Evolutionary conservation across 2,113 vertebrate genomes (phyloP), one percentile per base, ranked within the genome.

Genomic region (Colossoma macropomum): DNA sequence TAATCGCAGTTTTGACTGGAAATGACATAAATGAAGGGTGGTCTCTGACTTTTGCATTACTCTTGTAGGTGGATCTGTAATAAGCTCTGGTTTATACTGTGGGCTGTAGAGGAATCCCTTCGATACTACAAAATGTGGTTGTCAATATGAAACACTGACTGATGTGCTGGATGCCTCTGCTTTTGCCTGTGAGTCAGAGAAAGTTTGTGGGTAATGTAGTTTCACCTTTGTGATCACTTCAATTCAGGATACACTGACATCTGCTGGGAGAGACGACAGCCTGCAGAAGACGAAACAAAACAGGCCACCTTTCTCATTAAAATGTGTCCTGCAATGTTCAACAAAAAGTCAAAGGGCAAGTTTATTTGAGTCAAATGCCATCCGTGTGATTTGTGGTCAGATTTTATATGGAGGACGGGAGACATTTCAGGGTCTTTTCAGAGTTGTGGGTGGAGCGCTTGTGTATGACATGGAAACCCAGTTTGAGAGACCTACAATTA

Each of bases 401-500:
- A 70, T 48, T 70, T 79, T 69, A 54, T 25, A 27, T 28, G 34
- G 48, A 34, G 41, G 23, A 38, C 32, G n/a, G 23, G 63, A 52
- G 52, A 32, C 60, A 15, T 30, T 75, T 76, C 8, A 16, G 38
- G 6, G 11, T 38, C 32, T 66, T 6, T 12, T 38, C 66, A 9
- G 19, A 41, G 66, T 69, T 69, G 4, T 5, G 56, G 77, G 81
- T 81, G 48, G 66, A 73, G 81, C 70, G 11, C 70, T 56, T 80
- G 66, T 77, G 52, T 32, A 12, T 76, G 62, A 76, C 78, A 74
- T 86, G 73, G 56, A 86, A 84, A 77, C 77, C 81, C 77, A 86
- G 72, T 77, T 86, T 68, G 8, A 63, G 25, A 80, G 85, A 66
- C 77, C 81, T 80, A 71, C 77, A 80, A 77, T 86, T 84, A 81